Evolutionary conservation across 1,140 invertebrate genomes (phyloP).

Genomic region (Drosophila santomea): DNA sequence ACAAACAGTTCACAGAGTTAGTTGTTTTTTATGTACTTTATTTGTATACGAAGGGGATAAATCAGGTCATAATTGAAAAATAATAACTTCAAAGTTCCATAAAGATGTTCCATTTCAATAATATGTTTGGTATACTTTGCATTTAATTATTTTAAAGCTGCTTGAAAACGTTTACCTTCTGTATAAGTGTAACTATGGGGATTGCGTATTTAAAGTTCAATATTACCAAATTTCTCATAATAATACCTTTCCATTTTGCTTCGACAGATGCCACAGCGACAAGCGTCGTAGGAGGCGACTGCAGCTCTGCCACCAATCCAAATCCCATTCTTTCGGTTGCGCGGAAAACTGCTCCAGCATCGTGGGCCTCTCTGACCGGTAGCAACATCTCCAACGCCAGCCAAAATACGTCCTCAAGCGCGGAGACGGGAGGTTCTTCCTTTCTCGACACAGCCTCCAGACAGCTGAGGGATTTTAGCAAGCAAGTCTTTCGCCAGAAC

Average conservation of each 20-base stretch:
- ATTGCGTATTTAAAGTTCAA: background rate
- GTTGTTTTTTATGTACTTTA: constrained; percentile 5
- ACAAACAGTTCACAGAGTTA: constrained; percentile 62
- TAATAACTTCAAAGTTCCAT: too few species aligned
- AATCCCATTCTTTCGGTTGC: constrained; percentile 31
- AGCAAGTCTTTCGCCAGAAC: constrained; percentile 82
- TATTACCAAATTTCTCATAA: background rate
- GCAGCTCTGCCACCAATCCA: background rate
- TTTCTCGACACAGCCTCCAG: constrained; percentile 77
- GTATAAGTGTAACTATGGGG: background rate
- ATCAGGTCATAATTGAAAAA: background rate
- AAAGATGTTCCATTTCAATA: too few species aligned
- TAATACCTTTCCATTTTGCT: background rate
- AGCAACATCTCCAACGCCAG: constrained; percentile 42
- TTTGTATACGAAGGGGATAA: background rate
- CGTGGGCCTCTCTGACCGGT: constrained; percentile 34
- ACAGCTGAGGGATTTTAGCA: constrained; percentile 74
- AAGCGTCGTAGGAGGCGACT: constrained; percentile 18
- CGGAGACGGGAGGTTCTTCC: constrained; percentile 44
- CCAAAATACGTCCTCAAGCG: constrained; percentile 14
- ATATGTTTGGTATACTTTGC: too few species aligned
- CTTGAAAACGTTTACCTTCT: too few species aligned
- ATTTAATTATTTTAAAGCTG: too few species aligned
- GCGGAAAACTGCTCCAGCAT: constrained; percentile 44
- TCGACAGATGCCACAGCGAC: constrained; percentile 26